Evolutionary conservation across 2,113 vertebrate species (phyloP).

Genomic region (Siphamia tubifer): DNA sequence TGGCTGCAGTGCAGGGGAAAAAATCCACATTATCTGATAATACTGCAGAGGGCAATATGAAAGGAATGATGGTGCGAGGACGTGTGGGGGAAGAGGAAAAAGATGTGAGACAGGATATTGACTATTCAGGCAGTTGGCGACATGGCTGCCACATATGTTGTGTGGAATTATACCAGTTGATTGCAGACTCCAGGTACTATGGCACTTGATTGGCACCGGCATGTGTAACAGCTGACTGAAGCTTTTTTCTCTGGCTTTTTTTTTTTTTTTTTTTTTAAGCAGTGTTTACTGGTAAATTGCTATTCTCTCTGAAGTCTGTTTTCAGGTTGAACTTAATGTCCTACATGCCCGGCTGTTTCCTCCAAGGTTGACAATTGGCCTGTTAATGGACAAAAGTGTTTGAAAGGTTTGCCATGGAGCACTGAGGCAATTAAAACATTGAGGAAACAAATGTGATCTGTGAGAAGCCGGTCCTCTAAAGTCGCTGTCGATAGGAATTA

Average conservation of each 20-base stretch:
- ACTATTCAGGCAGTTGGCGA: constrained; percentile 35
- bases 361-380: neutral
- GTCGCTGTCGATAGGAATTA: neutral
- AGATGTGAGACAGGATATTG: constrained; percentile 32
- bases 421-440: neutral
- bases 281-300: neutral
- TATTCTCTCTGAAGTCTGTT: neutral
- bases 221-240: neutral
- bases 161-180: constrained; percentile 26
- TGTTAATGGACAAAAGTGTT: neutral
- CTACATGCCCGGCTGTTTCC: neutral
- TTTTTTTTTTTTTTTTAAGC: too few species aligned
- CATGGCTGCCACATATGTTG: constrained; percentile 35
- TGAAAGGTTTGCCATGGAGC: neutral
- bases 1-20: constrained; percentile 61
- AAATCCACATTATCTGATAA: constrained; percentile 68
- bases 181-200: constrained; percentile 16
- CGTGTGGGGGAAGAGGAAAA: constrained; percentile 31
- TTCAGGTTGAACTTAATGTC: neutral
- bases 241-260: neutral
- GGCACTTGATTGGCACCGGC: neutral
- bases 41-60: constrained; percentile 69
- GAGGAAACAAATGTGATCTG: neutral
- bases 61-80: constrained; percentile 44
- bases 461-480: neutral